Base-by-base conservation (phyloP, 2,888 invertebrate genomes). In the Embidobia sp. region DNA sequence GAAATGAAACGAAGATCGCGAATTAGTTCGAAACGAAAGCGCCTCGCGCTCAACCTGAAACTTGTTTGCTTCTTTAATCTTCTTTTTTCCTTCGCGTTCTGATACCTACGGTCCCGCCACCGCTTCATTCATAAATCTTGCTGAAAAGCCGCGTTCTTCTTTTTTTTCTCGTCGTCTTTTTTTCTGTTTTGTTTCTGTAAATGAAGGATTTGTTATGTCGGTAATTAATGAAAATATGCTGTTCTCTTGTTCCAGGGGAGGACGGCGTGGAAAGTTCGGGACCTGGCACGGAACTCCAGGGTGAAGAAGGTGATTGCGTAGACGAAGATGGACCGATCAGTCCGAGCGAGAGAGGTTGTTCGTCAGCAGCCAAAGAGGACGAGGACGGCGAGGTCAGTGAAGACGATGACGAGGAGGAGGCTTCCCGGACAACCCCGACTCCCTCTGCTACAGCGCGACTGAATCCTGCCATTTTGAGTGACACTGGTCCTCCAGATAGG, bases 261-360 rank as follows among this genome's bases (percentile, higher is more conserved):
- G 88, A 89, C 85, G 88, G 88, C 77, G 88, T 86, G 78, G 89
- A 88, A 84, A 86, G 88, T 69, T 79, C 88, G 76, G 88, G 87
- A 67, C 86, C 89, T 74, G 87, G 87, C 53, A 88, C 90, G 78
- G 89, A 89, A 76, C 85, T 88, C 84, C 90, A 88, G 82, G 93
- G 92, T 85, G 93, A 93, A 87, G 91, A 92, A 80, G 92, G 91
- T 77, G 92, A 92, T 82, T 92, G 92, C 82, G 92, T 91, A 76
- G 91, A 91, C 76, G 89, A 88, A 90, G 92, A 92, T 87, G 92
- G 92, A 89, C 92, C 92, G 87, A 91, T 92, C 83, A 89, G 88
- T 82, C 88, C 89, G 51, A 86, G 88, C 80, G 87, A 89, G 74
- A 79, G 89, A 77, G 91, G 91, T 80, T 86, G 90, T 89, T 89